Evolutionary conservation across 2,888 invertebrate genomes (phyloP).

Genomic region (Phengaris alcon): DNA sequence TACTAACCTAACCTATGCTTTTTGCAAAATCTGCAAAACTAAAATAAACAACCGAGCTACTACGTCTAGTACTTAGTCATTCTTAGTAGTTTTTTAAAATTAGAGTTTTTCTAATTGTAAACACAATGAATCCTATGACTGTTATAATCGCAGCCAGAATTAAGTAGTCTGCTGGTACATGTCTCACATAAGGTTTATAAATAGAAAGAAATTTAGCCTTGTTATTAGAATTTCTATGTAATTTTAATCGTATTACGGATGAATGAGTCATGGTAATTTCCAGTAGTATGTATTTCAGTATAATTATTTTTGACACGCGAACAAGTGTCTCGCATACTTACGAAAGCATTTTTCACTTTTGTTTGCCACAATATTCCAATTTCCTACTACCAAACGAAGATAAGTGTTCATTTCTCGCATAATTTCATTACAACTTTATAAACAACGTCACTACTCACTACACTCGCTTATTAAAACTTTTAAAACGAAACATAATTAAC

Average conservation of each 20-base stretch:
- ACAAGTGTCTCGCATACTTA: not conserved
- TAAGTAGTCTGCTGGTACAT: not conserved
- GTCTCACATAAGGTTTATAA: not conserved
- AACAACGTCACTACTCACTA: not conserved
- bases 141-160: not conserved
- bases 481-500: not conserved
- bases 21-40: not conserved
- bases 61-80: not conserved
- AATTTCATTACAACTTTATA: slow-evolving; percentile 5
- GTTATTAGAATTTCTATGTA: not conserved
- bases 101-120: not conserved
- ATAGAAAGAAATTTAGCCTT: not conserved
- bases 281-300: not conserved
- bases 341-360: not conserved
- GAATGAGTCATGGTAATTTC: slow-evolving; percentile 21
- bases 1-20: not conserved
- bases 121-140: not conserved
- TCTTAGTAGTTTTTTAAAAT: not conserved
- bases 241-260: not conserved
- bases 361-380: not conserved
- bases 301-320: slow-evolving; percentile 21
- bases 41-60: not conserved
- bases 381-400: not conserved
- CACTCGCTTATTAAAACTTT: slow-evolving; percentile 3
- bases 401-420: not conserved